Evolutionary conservation across 2,113 vertebrate species (phyloP), one percentile per base, ranked within the genome.

Genomic region (Sprattus sprattus): DNA sequence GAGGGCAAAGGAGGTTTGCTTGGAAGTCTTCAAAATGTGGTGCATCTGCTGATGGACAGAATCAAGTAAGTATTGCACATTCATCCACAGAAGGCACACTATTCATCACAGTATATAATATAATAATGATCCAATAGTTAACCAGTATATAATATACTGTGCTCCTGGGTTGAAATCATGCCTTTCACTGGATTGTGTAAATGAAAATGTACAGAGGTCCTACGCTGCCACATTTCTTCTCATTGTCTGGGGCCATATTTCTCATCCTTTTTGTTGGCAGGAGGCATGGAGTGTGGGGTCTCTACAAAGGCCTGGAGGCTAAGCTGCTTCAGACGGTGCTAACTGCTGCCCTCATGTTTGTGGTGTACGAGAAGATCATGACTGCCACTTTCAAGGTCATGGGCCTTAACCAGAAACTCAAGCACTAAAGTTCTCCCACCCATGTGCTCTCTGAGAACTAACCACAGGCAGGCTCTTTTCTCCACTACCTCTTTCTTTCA

Each of bases 281-380:
- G 90, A 93, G 81, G 81, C 90, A 93, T 0, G 95, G 95, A 0
- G 44, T 91, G 7, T 54, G 93, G 0, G 93, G 95, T 45, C 86
- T 96, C 84, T 96, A 96, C 91, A 95, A 95, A 92, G 95, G 95
- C 82, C 92, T 96, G 90, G 95, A 96, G 92, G 95, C 95, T 64
- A 96, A 96, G 88, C 91, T 96, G 78, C 93, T 96, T 0, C 95
- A 96, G 94, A 96, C 95, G 0, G 94, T 96, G 6, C 91, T 96
- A 88, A 96, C 95, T 0, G 95, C 95, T 0, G 95, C 95, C 4
- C 95, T 96, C 87, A 96, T 96, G 95, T 96, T 96, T 28, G 94
- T 96, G 2, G 92, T 96, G 75, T 96, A 96, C 2, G 95, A 96
- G 91, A 96, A 96, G 92, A 95, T 96, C 83, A 89, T 94, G 0